Percentiles rank a stretch among this genome's conserved stretches.
phyloP scores from a whole-genome alignment of 2,113 vertebrate genomes.

The Sturnira hondurensis region DNA sequence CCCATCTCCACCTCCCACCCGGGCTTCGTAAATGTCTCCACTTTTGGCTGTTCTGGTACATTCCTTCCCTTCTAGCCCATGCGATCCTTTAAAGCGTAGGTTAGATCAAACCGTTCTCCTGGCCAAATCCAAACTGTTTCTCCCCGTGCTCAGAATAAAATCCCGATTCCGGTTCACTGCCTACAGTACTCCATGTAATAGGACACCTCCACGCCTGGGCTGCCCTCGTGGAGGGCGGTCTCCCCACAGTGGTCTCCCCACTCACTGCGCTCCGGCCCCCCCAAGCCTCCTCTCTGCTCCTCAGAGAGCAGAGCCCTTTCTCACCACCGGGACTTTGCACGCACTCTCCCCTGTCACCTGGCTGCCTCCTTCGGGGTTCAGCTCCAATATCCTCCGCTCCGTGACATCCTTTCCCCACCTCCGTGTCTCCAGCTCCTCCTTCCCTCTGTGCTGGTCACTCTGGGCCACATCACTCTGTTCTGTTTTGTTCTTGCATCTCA shows the following conservation, averaged over 20 bases:
- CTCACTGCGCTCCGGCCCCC: too few relatives aligned
- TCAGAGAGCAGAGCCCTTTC: neutral
- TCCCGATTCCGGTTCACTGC: neutral
- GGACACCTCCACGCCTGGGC: neutral
- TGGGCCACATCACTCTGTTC: too few relatives aligned
- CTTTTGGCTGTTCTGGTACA: neutral
- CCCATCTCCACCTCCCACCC: neutral
- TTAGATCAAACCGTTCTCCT: too few relatives aligned
- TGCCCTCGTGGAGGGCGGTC: neutral
- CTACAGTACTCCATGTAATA: neutral
- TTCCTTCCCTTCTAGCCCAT: neutral
- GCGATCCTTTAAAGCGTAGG: neutral
- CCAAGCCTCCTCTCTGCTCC: neutral
- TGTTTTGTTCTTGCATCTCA: neutral
- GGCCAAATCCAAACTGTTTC: too few relatives aligned
- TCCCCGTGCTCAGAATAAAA: neutral
- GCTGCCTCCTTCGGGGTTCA: too few relatives aligned
- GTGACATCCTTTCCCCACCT: too few relatives aligned
- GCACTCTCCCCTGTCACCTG: too few relatives aligned
- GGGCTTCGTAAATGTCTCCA: neutral
- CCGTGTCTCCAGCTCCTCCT: neutral
- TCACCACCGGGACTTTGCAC: too few relatives aligned
- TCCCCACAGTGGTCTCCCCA: neutral
- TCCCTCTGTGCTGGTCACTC: neutral
- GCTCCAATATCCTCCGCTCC: too few relatives aligned